phyloP scores from a whole-genome alignment of 2,113 vertebrate genomes.

The Cepphus grylle region DNA sequence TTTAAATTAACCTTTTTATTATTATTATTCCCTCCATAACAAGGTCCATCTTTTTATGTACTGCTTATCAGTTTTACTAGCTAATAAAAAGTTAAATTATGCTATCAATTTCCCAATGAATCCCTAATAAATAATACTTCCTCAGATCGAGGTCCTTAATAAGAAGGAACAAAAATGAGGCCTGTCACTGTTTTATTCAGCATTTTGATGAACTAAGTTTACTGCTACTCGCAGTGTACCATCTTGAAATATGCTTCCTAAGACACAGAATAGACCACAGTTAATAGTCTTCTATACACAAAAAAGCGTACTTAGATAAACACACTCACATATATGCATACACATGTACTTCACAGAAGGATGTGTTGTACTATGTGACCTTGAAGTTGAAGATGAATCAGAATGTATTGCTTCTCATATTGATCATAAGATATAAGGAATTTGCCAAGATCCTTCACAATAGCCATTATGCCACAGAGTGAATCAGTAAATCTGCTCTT shows the following conservation, averaged over 20 bases:
- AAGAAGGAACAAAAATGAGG: background rate
- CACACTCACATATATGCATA: background rate
- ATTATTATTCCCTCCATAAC: constrained; percentile 1
- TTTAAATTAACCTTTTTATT: constrained; percentile 29
- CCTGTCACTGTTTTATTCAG: background rate
- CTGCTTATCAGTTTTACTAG: constrained; percentile 54
- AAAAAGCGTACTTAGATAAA: background rate
- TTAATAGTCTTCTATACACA: background rate
- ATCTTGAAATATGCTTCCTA: background rate
- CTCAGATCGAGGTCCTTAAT: background rate
- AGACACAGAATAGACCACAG: background rate
- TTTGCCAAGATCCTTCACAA: background rate
- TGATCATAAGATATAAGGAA: background rate
- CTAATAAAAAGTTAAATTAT: constrained; percentile 46
- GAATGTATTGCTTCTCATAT: background rate
- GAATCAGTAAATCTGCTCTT: background rate
- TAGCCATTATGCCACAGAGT: background rate
- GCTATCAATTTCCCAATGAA: constrained; percentile 37
- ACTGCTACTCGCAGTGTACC: background rate
- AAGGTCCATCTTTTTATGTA: constrained; percentile 45
- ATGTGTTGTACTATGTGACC: background rate
- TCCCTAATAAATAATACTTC: constrained; percentile 44
- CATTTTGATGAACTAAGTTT: background rate
- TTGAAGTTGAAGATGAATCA: background rate
- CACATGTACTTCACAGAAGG: background rate